phyloP scores from a whole-genome alignment of 2,113 vertebrate species.

The Thamnophis sirtalis region DNA sequence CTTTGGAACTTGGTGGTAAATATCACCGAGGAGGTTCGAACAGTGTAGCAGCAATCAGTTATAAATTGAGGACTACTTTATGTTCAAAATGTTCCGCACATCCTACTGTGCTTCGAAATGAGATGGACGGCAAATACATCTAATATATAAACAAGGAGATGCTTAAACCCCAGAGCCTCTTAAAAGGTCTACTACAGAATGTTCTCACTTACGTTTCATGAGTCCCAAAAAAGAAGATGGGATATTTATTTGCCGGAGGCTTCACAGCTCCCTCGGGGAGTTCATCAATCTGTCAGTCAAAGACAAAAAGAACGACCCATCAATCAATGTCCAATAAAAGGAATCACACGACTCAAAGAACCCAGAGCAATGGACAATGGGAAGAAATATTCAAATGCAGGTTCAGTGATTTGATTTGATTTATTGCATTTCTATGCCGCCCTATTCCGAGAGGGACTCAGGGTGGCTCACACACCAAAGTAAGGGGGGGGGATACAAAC shows the following conservation, averaged over 20 bases:
- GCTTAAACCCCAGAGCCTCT: background rate
- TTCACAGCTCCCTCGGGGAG: conserved; percentile 97
- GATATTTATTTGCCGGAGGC: conserved; percentile 96
- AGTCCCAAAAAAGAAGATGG: conserved; percentile 98
- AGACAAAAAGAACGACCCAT: conserved; percentile 40
- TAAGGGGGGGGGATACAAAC: no score
- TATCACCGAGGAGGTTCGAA: background rate
- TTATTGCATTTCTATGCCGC: no score
- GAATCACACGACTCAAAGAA: background rate
- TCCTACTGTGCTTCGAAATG: background rate
- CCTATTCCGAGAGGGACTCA: no score
- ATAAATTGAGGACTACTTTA: background rate
- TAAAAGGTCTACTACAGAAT: background rate
- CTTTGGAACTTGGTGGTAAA: background rate
- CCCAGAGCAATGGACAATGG: background rate
- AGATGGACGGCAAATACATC: background rate
- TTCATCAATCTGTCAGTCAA: conserved; percentile 88
- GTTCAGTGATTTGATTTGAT: no score
- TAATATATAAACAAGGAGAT: background rate
- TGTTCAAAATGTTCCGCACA: background rate
- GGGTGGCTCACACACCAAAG: no score
- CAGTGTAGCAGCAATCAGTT: background rate
- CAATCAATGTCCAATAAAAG: background rate
- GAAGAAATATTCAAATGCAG: background rate
- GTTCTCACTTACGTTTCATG: conserved; percentile 89